Evolutionary conservation across 2,113 vertebrate genomes (phyloP).

Genomic region (Ptyas mucosa): DNA sequence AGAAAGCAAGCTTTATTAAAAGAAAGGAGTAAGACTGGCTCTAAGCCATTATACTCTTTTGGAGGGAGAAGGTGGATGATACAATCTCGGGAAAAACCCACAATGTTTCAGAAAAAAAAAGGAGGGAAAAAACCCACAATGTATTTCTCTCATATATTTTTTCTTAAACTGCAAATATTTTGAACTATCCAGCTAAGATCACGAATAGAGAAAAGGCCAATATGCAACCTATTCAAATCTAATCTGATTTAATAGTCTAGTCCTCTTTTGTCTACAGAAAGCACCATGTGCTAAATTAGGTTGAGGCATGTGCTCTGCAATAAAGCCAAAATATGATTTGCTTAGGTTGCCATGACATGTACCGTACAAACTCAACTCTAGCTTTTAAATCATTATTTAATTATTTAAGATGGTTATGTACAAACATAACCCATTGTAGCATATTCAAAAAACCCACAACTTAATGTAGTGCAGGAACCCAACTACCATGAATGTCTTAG

Average conservation of each 20-base stretch:
- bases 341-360: neutral
- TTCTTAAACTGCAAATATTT: neutral
- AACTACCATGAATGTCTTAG: neutral
- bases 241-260: neutral
- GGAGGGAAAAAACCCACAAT: fast-evolving
- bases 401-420: neutral
- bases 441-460: neutral
- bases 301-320: neutral
- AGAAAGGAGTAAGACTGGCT: neutral
- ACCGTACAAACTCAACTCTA: neutral
- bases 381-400: neutral
- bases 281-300: neutral
- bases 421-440: neutral
- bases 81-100: neutral
- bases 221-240: neutral
- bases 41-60: neutral
- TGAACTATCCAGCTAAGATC: slow-evolving; percentile 15
- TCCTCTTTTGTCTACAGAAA: neutral
- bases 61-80: neutral
- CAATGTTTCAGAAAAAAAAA: neutral
- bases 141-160: neutral
- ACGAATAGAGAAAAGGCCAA: neutral
- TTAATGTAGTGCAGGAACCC: neutral
- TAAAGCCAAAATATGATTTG: neutral
- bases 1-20: neutral